Conservation (phyloP, 2,888 invertebrate species). For the Hirtodrosophila alboralis region DNA sequence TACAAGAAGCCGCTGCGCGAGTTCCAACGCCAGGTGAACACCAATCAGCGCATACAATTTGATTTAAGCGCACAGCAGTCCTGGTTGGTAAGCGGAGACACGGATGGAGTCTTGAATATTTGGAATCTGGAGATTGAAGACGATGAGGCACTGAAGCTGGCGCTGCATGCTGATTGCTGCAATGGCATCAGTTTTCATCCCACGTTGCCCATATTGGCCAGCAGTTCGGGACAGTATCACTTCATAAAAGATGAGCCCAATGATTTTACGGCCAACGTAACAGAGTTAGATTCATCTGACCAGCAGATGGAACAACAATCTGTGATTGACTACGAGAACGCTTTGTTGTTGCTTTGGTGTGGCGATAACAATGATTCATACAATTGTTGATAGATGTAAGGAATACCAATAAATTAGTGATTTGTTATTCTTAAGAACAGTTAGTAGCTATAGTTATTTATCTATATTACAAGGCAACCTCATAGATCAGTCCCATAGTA, state of each 20-base stretch:
- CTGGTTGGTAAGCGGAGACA: conserved; percentile 89
- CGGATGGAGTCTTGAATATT: conserved; percentile 88
- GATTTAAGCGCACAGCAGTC: conserved; percentile 89
- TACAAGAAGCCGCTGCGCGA: conserved; percentile 85
- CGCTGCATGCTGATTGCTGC: conserved; percentile 89
- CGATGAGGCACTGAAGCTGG: conserved; percentile 85
- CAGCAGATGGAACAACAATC: neutral
- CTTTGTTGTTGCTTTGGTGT: conserved; percentile 80
- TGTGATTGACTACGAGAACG: conserved; percentile 80
- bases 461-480: too few relatives aligned
- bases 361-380: conserved; percentile 37
- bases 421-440: neutral
- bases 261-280: neutral
- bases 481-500: neutral
- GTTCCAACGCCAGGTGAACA: conserved; percentile 87
- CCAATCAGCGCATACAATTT: conserved; percentile 95
- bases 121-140: conserved; percentile 86
- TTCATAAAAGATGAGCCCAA: conserved; percentile 37
- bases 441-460: too few relatives aligned
- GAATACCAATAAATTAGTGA: neutral
- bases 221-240: conserved; percentile 93
- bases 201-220: conserved; percentile 91
- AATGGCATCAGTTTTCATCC: conserved; percentile 96
- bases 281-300: neutral
- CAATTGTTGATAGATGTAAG: neutral